Evolutionary conservation across 1,140 invertebrate species (phyloP), one percentile per base, ranked within the genome.

Genomic region (Platorchestia sp.): DNA sequence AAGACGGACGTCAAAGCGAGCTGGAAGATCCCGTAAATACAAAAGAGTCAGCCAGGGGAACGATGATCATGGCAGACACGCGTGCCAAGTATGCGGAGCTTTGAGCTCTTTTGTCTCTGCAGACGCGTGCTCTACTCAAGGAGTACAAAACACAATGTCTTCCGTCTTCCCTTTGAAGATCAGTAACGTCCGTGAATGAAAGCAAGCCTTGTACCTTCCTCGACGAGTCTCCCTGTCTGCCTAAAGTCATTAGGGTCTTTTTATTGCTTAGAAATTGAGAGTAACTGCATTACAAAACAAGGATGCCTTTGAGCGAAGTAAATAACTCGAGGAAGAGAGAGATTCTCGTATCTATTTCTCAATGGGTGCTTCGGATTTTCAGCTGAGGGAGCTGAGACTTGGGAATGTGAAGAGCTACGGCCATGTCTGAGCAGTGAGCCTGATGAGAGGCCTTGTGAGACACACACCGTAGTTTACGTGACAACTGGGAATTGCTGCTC

Each of bases 181-280:
- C 59, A 75, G 59, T 27, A 75, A 75, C 27, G 27, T 75, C 10
- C 27, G 27, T 27, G 59, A 36, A 75, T 75, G 59, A 36, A 75
- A 75, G 59, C 59, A 75, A 36, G 59, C 59, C 36, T 75, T 27
- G 59, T 75, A 75, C 59, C 27, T 36, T 75, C 59, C 59, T 75
- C 59, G 59, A 75, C 59, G 27, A 75, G 59, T 75, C 59, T 10
- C 36, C 59, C 59, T 75, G 59, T 75, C 59, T 75, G 59, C 59
- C 59, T 75, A 27, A 75, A 75, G 59, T 75, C 59, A 14, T 75
- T 75, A 75, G 59, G 59, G 59, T 75, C 59, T 19, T 75, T 75
- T 75, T 75, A 75, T 75, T 36, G 59, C 59, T 75, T 75, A 75
- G 59, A 75, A 75, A 75, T 75, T 75, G 59, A 75, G 59, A 75